These are phyloP conservation scores for Vidua chalybeata DNA, from an alignment of 2,113 vertebrate species.

Conservation along the genomic window DNA sequence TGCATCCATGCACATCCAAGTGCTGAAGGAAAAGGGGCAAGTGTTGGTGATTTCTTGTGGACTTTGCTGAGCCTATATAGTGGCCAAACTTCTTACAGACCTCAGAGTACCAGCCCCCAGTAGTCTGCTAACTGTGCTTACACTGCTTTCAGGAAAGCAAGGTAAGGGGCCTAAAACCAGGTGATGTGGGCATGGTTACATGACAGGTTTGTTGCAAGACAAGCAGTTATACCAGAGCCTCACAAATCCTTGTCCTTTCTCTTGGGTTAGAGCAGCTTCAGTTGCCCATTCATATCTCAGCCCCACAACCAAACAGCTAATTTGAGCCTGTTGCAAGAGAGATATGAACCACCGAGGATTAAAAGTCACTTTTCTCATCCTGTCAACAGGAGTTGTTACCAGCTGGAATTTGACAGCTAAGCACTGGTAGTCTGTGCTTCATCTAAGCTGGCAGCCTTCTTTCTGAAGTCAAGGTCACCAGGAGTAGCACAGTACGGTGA, in stretches of 20 bases:
- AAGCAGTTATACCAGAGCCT: not conserved
- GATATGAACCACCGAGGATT: not conserved
- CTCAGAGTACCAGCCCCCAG: not conserved
- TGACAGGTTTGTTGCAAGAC: not conserved
- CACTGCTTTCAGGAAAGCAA: not conserved
- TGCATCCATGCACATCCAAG: not conserved
- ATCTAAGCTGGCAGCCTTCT: not conserved
- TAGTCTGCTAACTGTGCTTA: not conserved
- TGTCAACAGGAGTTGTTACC: not conserved
- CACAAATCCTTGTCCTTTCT: not conserved
- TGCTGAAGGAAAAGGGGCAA: not conserved
- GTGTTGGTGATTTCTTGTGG: not conserved
- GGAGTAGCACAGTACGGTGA: not conserved
- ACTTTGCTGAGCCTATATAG: not conserved
- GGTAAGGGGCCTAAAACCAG: not conserved
- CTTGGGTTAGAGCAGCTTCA: not conserved
- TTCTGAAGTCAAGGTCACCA: constrained; percentile 18
- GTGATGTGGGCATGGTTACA: not conserved
- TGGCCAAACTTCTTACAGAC: not conserved
- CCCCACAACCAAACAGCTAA: not conserved
- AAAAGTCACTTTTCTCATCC: not conserved
- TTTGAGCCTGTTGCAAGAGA: not conserved
- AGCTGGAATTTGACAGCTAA: constrained; percentile 18
- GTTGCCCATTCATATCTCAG: not conserved
- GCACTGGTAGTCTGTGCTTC: not conserved